Base-by-base conservation (phyloP, 2,888 invertebrate genomes). In the Habrosyne pyritoides region DNA sequence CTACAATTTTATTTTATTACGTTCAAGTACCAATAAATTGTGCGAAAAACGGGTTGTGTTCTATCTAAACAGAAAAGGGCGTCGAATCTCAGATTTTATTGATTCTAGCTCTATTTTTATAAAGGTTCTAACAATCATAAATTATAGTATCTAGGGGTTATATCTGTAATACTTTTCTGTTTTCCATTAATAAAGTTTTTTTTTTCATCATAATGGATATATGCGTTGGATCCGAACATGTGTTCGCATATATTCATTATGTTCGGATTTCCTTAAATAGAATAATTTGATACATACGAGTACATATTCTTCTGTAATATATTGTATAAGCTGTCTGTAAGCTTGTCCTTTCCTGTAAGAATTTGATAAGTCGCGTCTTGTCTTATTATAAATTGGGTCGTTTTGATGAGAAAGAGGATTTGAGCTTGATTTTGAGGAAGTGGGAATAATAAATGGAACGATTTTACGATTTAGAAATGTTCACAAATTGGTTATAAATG, bases 1-100 rank as follows among this genome's bases (percentile, higher is more conserved):
- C 57, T 57, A 62, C 59, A 63, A 55, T 69, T 71, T 71, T 69
- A 75, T 77, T 78, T 73, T 73, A 78, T 75, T 69, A 68, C 64
- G 54, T 52, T 51, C 56, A 61, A 63, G 66, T 64, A 63, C 55
- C 66, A 53, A 73, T 75, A 75, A 71, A 73, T 74, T 72, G 61
- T 48, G 53, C 57, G 42, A 47, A 55, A 52, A 64, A 59, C 53
- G 58, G 57, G 61, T 61, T 59, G 22, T 54, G 60, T 60, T 56
- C 47, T 55, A 61, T 59, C 55, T 57, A 59, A 59, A 52, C 30
- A 55, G 55, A 64, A 61, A 61, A 53, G 57, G 47, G 53, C 12
- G 28, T 10, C 26, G 28, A 54, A 64, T 60, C 63, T 53, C 53
- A 55, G 52, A 57, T 59, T 56, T 54, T 55, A 47, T 50, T 50